These are phyloP conservation scores for Lutraria rhynchaena DNA, from an alignment of 1,140 invertebrate species.

Conservation along the genomic window DNA sequence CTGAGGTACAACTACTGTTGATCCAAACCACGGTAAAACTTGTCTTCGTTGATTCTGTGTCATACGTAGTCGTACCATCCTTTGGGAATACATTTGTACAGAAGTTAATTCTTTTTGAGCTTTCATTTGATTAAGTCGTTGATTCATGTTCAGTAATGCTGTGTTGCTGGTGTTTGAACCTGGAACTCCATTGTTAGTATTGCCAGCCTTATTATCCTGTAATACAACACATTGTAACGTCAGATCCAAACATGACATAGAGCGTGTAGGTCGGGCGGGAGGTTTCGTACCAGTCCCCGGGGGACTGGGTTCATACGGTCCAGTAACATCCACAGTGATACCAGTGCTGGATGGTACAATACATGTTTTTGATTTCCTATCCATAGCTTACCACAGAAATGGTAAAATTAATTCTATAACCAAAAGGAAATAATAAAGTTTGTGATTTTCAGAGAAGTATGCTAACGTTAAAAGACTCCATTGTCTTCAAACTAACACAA, in stretches of 20 bases:
- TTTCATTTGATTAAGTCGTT: conserved; percentile 50
- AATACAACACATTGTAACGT: conserved; percentile 58
- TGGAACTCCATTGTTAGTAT: conserved; percentile 2
- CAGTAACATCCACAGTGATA: neutral
- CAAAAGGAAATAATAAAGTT: no score
- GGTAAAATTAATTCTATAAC: no score
- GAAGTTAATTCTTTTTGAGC: conserved; percentile 47
- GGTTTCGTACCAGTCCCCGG: neutral
- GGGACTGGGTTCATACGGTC: conserved; percentile 2
- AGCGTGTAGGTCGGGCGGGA: conserved; percentile 3
- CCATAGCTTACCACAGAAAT: conserved; percentile 9
- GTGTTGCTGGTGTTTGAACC: conserved; percentile 28
- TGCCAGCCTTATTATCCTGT: conserved; percentile 46
- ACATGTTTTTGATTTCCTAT: conserved; percentile 50
- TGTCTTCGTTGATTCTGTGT: conserved; percentile 34
- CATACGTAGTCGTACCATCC: conserved; percentile 52
- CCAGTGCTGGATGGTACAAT: conserved; percentile 25
- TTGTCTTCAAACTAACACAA: no score
- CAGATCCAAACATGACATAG: conserved; percentile 55
- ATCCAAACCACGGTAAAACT: conserved; percentile 48
- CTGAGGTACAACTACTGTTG: conserved; percentile 43
- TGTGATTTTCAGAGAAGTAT: no score
- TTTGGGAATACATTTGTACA: conserved; percentile 59
- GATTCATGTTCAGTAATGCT: conserved; percentile 50
- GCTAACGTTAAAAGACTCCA: no score